Base-by-base conservation (phyloP, 2,888 invertebrate genomes). In the Agrilus mali region DNA sequence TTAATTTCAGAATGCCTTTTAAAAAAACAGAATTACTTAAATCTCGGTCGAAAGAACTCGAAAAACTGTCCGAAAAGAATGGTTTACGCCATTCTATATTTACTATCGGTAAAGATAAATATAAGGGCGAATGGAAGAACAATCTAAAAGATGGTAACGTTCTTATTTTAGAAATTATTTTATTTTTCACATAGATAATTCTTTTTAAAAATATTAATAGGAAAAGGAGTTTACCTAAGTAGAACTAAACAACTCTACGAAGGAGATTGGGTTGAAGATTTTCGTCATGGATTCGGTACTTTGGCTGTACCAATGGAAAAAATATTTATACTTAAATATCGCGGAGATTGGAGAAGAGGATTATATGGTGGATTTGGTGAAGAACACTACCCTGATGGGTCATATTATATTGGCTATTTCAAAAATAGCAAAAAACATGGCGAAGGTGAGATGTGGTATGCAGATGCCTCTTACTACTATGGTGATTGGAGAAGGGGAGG, bases 371-470 rank as follows among this genome's bases (percentile, higher is more conserved):
- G 80, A 4, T 59, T 64, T 5, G 81, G 80, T 8, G 66, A 74
- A 60, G 58, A 68, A 47, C 75, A 74, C 58, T 75, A 71, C 52
- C 60, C 60, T 8, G 73, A 78, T 46, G 75, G 74, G 1, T 71
- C 73, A 48, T 71, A 74, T 14, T 82, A 78, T 57, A 70, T 77
- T 44, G 82, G 82, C 1, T 70, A 69, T 51, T 72, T 71, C 63
- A 66, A 65, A 46, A 59, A 64, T 34, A 72, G 71, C 1, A 60
- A 66, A 44, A 63, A 72, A 27, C 67, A 75, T 14, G 79, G 79
- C 1, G 75, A 71, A 47, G 80, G 80, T 2, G 71, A 72, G 53
- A 73, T 77, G 69, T 80, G 77, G 77, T 77, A 75, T 50, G 53
- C 59, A 0, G 64, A 77, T 52, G 73, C 74, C 0, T 70, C 72